A percentile compares a stretch with the other conserved stretches of the same genome.
phyloP scores from a whole-genome alignment of 1,140 invertebrate species.

The Papilio polyxenes region DNA sequence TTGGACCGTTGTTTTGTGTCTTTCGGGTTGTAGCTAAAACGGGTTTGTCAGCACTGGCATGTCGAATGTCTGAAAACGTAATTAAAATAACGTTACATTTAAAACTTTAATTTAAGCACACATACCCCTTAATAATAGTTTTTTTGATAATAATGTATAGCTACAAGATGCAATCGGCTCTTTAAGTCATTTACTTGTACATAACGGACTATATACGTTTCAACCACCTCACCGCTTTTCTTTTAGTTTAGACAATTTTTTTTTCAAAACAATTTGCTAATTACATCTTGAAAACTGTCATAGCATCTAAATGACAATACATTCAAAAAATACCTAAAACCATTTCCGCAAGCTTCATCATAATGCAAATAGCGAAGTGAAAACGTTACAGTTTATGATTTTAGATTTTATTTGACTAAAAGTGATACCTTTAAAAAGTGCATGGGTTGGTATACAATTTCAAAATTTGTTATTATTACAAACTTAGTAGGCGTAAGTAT shows the following conservation, averaged over 20 bases:
- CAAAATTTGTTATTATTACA: not conserved
- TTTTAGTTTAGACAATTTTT: not conserved
- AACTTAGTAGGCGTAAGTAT: not conserved
- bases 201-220: not conserved
- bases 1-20: constrained; percentile 51
- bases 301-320: constrained; percentile 19
- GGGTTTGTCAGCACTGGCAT: constrained; percentile 79
- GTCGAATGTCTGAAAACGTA: constrained; percentile 80
- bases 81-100: constrained; percentile 39
- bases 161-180: constrained; percentile 39
- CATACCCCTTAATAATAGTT: too few relatives aligned
- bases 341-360: constrained; percentile 31
- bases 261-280: constrained; percentile 7
- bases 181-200: not conserved
- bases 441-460: not conserved
- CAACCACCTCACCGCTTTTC: not conserved
- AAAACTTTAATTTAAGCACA: constrained; percentile 25
- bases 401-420: not conserved
- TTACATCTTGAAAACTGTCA: constrained; percentile 10
- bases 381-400: not conserved
- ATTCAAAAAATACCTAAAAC: constrained; percentile 9
- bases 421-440: constrained; percentile 27
- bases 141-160: not conserved
- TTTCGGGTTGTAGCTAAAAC: constrained; percentile 55
- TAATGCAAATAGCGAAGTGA: not conserved